A percentile compares a stretch with the other conserved stretches of the same genome.
phyloP scores from a whole-genome alignment of 1,140 invertebrate species.

The Brachionus manjavacas region DNA sequence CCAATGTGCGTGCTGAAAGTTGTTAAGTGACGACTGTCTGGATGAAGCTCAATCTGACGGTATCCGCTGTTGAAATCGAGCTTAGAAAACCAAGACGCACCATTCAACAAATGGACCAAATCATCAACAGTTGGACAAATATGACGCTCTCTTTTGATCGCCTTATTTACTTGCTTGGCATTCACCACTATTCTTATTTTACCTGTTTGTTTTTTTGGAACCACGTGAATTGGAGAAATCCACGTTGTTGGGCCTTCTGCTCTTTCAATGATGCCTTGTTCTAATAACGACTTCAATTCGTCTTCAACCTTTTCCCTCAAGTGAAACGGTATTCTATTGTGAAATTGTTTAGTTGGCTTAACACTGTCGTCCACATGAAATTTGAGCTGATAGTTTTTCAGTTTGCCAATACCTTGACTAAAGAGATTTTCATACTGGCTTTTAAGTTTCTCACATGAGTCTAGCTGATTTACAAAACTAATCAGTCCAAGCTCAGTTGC shows the following conservation, averaged over 20 bases:
- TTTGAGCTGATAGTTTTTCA: background rate
- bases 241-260: slow-evolving; percentile 47
- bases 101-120: background rate
- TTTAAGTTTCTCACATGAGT: background rate
- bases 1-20: background rate
- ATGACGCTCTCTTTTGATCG: background rate
- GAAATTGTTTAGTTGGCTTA: background rate
- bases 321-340: background rate
- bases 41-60: background rate
- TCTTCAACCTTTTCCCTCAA: background rate
- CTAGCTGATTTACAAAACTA: background rate
- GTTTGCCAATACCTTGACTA: background rate
- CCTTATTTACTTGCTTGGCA: background rate
- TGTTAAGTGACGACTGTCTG: background rate
- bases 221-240: slow-evolving; percentile 49
- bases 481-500: background rate
- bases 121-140: background rate
- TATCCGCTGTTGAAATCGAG: background rate
- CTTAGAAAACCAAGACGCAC: background rate
- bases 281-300: background rate
- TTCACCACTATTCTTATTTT: slow-evolving; percentile 24
- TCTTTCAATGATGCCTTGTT: slow-evolving; percentile 47
- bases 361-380: background rate
- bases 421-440: background rate
- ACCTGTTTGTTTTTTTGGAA: slow-evolving; percentile 45